Conservation (phyloP, 2,888 invertebrate species). For the Julus scandinavius region DNA sequence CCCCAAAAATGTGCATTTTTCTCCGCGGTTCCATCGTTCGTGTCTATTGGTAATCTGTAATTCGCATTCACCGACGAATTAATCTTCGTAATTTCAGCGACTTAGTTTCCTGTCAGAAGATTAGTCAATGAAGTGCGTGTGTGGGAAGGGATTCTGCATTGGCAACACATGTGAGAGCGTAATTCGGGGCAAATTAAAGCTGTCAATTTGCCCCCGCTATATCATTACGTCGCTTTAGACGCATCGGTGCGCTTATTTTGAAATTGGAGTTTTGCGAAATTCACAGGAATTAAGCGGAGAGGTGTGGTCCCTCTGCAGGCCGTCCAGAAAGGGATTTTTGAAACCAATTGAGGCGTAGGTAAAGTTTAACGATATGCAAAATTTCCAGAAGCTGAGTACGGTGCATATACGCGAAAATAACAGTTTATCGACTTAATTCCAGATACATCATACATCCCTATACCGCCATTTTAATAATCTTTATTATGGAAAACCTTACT, state of each 20-base stretch:
- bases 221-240: neutral
- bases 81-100: conserved; percentile 25
- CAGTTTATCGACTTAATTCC: too few relatives aligned
- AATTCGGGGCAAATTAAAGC: conserved; percentile 16
- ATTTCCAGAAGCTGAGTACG: too few relatives aligned
- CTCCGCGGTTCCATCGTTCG: neutral
- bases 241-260: conserved; percentile 17
- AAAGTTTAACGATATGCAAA: neutral
- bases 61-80: neutral
- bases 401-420: too few relatives aligned
- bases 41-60: conserved; percentile 5
- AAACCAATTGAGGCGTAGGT: neutral
- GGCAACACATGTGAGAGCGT: neutral
- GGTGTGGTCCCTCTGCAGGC: neutral
- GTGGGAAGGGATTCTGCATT: conserved; percentile 9
- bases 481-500: too few relatives aligned
- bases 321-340: neutral
- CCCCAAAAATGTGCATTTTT: neutral
- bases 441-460: too few relatives aligned
- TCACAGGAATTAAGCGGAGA: neutral
- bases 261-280: neutral
- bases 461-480: too few relatives aligned
- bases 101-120: conserved; percentile 25
- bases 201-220: neutral
- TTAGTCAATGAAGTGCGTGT: conserved; percentile 23